Conservation (phyloP, 2,113 vertebrate species). For the Pluvialis apricaria region DNA sequence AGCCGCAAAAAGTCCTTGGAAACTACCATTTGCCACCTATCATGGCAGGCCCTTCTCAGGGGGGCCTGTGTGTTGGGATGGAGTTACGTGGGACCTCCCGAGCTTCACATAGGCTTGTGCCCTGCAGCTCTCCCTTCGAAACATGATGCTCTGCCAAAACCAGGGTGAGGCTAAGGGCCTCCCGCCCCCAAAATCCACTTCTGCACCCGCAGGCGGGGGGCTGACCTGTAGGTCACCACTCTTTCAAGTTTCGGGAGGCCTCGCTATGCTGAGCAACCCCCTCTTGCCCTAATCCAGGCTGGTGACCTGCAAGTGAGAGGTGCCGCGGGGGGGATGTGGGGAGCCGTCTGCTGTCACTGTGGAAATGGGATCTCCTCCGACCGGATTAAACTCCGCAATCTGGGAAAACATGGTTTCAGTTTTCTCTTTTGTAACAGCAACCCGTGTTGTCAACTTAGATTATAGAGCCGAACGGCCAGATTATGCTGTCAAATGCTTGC, state of each 20-base stretch:
- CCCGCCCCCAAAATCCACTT: rapidly evolving
- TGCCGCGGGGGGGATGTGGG: not conserved
- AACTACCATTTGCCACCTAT: not conserved
- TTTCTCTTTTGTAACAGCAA: constrained; percentile 18
- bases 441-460: not conserved
- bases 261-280: rapidly evolving
- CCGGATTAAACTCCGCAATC: not conserved
- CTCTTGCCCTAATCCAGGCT: not conserved
- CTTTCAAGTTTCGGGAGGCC: not conserved
- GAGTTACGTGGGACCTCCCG: rapidly evolving
- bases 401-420: constrained; percentile 13
- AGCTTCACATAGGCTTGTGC: not conserved
- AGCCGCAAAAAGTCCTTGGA: not conserved
- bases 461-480: not conserved
- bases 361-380: not conserved
- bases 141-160: not conserved
- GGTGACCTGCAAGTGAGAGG: not conserved
- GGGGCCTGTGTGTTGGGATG: not conserved
- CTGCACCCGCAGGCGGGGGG: rapidly evolving
- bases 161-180: not conserved
- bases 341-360: not conserved
- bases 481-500: not conserved
- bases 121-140: not conserved
- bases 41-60: not conserved
- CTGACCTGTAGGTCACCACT: not conserved